Conservation (phyloP, 1,140 invertebrate species). For the Drosophila tristis region DNA sequence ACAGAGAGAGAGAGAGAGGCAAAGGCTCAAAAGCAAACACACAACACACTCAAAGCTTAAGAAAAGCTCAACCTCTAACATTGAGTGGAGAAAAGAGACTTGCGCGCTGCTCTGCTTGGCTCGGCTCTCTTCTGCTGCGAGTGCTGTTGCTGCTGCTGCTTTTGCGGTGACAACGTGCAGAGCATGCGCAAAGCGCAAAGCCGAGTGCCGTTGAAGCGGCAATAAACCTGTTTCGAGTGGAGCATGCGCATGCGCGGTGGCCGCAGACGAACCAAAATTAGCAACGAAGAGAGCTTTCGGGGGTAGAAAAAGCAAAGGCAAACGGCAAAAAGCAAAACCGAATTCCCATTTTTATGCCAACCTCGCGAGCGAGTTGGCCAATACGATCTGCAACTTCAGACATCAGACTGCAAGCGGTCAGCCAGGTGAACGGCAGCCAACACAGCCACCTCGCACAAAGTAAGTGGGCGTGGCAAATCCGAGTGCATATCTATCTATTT, state of each 20-base stretch:
- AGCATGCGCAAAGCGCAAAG: conserved; percentile 64
- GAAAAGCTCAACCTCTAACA: conserved; percentile 19
- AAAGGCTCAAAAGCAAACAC: background rate
- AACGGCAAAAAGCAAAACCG: conserved; percentile 42
- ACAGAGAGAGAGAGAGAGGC: background rate
- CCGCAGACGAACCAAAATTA: conserved; percentile 67
- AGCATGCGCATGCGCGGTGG: conserved; percentile 22
- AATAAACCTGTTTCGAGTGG: conserved; percentile 66
- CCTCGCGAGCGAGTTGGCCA: conserved; percentile 71
- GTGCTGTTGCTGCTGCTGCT: conserved; percentile 1
- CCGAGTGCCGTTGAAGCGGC: conserved; percentile 53
- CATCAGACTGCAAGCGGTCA: conserved; percentile 83
- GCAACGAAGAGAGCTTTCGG: conserved; percentile 57
- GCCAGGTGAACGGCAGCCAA: conserved; percentile 81
- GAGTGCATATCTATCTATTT: conserved; percentile 30
- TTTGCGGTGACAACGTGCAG: conserved; percentile 34
- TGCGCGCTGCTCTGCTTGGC: conserved; percentile 2
- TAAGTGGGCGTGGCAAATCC: conserved; percentile 71
- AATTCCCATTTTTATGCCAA: conserved; percentile 71
- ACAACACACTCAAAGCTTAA: conserved; percentile 23
- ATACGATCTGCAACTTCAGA: conserved; percentile 82
- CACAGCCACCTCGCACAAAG: conserved; percentile 59
- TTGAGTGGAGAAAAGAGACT: background rate
- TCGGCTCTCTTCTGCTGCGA: conserved; percentile 15
- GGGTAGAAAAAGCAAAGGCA: conserved; percentile 29